A percentile compares a stretch with the other conserved stretches of the same genome.
phyloP scores from a whole-genome alignment of 2,113 vertebrate genomes.

The Actinemys pallida region DNA sequence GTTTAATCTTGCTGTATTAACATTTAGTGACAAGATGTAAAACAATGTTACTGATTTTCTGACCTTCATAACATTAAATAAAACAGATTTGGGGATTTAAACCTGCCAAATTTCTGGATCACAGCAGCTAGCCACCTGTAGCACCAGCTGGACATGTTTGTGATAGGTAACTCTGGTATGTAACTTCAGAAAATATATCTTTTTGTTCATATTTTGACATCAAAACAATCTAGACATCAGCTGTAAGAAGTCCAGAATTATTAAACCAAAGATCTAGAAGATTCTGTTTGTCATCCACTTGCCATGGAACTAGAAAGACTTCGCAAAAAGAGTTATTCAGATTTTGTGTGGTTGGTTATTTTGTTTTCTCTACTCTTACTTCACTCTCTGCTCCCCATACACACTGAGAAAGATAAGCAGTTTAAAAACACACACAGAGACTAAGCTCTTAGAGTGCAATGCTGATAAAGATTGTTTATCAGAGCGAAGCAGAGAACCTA shows the following conservation, averaged over 20 bases:
- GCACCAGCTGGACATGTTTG: neutral
- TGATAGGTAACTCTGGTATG: neutral
- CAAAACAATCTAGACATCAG: neutral
- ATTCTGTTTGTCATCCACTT: neutral
- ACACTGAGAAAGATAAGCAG: neutral
- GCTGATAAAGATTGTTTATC: slow-evolving; percentile 38
- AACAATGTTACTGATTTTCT: neutral
- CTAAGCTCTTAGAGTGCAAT: neutral
- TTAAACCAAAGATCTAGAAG: neutral
- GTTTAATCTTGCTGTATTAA: neutral
- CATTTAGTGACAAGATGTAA: neutral
- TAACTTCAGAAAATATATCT: neutral
- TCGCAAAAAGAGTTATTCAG: neutral
- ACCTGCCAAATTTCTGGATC: slow-evolving; percentile 11
- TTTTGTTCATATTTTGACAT: neutral
- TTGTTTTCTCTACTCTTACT: neutral
- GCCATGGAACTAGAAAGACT: neutral
- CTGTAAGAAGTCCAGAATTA: neutral
- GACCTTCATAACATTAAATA: neutral
- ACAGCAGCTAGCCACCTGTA: neutral
- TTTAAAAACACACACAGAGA: neutral
- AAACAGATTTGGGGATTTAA: neutral
- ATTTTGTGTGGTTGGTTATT: neutral
- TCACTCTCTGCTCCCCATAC: neutral
- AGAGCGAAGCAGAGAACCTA: slow-evolving; percentile 49